These are phyloP conservation scores for Phalacrocorax brasilianus DNA, from an alignment of 2,113 vertebrate genomes.

Conservation along the genomic window DNA sequence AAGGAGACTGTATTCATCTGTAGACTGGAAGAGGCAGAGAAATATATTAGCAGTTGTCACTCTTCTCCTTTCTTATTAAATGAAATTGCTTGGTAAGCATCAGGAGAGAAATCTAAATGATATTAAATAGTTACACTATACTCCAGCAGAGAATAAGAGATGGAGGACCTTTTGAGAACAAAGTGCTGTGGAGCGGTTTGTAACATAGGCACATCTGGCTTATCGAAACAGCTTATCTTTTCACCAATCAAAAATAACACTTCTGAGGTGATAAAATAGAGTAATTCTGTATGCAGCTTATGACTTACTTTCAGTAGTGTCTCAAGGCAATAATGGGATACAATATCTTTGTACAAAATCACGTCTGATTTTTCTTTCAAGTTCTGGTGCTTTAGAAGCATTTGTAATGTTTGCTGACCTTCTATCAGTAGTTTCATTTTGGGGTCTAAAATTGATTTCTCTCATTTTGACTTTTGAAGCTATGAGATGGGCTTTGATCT, in stretches of 20 bases:
- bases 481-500: constrained; percentile 36
- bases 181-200: not conserved
- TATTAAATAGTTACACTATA: not conserved
- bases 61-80: not conserved
- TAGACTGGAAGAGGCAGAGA: not conserved
- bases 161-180: not conserved
- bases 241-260: not conserved
- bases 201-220: not conserved
- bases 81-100: constrained; percentile 1
- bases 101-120: not conserved
- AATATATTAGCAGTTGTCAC: not conserved
- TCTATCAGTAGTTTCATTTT: constrained; percentile 31
- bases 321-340: not conserved
- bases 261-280: not conserved
- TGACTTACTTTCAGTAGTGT: not conserved
- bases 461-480: constrained; percentile 49
- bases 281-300: constrained; percentile 11
- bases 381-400: constrained; percentile 22
- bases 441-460: constrained; percentile 25
- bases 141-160: not conserved
- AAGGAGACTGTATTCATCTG: not conserved
- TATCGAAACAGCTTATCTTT: not conserved
- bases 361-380: constrained; percentile 36
- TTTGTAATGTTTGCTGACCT: constrained; percentile 42
- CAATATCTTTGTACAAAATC: constrained; percentile 41